phyloP scores from a whole-genome alignment of 2,113 vertebrate species.

The Amphiprion percula region DNA sequence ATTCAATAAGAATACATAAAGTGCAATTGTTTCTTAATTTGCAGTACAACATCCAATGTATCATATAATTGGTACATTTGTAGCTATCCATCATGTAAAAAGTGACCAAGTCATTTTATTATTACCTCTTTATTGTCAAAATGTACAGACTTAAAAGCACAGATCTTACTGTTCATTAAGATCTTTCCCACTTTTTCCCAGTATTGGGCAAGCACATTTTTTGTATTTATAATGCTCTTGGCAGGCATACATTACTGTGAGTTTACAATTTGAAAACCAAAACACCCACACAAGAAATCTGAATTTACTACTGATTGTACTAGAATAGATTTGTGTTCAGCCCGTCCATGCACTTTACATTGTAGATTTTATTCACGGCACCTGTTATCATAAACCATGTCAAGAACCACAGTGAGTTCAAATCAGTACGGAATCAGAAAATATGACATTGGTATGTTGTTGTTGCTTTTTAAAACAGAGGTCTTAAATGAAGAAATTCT shows the following conservation, averaged over 20 bases:
- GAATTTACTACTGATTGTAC: slow-evolving; percentile 14
- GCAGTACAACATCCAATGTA: neutral
- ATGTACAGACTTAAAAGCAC: slow-evolving; percentile 50
- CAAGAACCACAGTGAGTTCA: neutral
- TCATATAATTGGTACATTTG: neutral
- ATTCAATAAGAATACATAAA: neutral
- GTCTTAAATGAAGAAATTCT: neutral
- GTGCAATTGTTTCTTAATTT: neutral
- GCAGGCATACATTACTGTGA: slow-evolving; percentile 50
- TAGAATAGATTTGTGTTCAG: slow-evolving; percentile 11
- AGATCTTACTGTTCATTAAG: slow-evolving; percentile 15
- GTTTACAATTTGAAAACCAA: slow-evolving; percentile 52
- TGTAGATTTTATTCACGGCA: neutral
- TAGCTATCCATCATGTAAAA: neutral
- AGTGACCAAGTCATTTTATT: slow-evolving; percentile 2
- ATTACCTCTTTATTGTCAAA: slow-evolving; percentile 56
- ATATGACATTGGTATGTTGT: neutral
- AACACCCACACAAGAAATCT: slow-evolving; percentile 54
- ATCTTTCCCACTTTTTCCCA: slow-evolving; percentile 7
- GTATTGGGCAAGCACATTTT: slow-evolving; percentile 33
- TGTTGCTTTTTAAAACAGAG: fast-evolving
- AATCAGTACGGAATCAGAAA: slow-evolving; percentile 3
- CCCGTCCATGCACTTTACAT: slow-evolving; percentile 2
- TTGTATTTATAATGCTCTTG: slow-evolving; percentile 35
- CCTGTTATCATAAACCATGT: neutral